phyloP scores from a whole-genome alignment of 2,113 vertebrate species.

The Nematolebias whitei region DNA sequence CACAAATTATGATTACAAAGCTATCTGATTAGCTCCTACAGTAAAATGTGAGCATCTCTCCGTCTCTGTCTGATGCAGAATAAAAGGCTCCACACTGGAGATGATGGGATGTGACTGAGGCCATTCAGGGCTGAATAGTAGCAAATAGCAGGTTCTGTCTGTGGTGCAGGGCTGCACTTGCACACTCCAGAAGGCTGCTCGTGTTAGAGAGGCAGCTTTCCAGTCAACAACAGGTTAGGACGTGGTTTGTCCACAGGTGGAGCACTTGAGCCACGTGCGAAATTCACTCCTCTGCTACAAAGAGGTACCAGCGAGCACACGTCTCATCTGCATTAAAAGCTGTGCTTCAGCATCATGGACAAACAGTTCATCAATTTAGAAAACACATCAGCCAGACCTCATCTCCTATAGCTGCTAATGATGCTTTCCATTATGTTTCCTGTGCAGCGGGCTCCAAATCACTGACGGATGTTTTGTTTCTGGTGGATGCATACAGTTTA shows the following conservation, averaged over 20 bases:
- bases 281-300: conserved; percentile 17
- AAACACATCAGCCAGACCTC: conserved; percentile 32
- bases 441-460: conserved; percentile 20
- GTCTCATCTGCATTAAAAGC: conserved; percentile 40
- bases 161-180: conserved; percentile 23
- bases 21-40: conserved; percentile 51
- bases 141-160: conserved; percentile 46
- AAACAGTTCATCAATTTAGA: conserved; percentile 38
- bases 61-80: conserved; percentile 7
- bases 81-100: conserved; percentile 24
- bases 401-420: conserved; percentile 32
- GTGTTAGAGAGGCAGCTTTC: conserved; percentile 13
- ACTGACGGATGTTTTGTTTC: conserved; percentile 43
- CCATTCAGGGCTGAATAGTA: conserved; percentile 42
- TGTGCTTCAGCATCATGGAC: conserved; percentile 26
- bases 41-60: conserved; percentile 16
- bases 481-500: conserved; percentile 17
- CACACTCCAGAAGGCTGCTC: conserved; percentile 7
- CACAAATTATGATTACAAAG: conserved; percentile 60
- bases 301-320: neutral
- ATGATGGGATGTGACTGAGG: conserved; percentile 5
- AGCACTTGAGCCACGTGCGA: conserved; percentile 64
- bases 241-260: conserved; percentile 68
- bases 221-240: conserved; percentile 24
- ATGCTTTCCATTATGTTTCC: conserved; percentile 36